Base-by-base conservation (phyloP, 1,140 invertebrate species). In the Stegodyphus mimosarum region DNA sequence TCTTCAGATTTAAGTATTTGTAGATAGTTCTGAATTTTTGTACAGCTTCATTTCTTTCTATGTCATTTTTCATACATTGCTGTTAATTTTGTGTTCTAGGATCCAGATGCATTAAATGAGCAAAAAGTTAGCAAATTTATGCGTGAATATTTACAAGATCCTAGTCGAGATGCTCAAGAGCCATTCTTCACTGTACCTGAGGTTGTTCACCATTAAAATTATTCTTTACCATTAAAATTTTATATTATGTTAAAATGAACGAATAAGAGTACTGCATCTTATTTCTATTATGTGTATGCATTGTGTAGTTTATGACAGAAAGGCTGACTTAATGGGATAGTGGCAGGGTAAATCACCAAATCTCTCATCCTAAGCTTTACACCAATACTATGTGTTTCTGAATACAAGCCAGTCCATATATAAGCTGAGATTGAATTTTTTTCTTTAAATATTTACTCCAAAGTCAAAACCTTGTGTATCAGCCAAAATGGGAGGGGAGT, bases 141-240 rank as follows among this genome's bases (percentile, higher is more conserved):
- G 86, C 33, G 87, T 15, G 75, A 89, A 17, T 88, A 87, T 83
- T 81, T 89, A 64, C 80, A 85, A 74, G 88, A 87, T 64, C 80
- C 87, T 13, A 33, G 52, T 49, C 53, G 87, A 15, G 80, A 88
- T 84, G 80, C 66, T 17, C 70, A 87, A 55, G 89, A 88, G 70
- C 86, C 89, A 7, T 91, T 89, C 88, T 91, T 91, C 81, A 89
- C 89, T 64, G 88, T 90, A 55, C 83, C 88, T 53, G 91, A 92
- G 90, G 90, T 91, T 85, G 83, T 85, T 60, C 11, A 69, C 18
- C 81, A 79, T 74, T 87, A 77, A 81, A 72, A 55, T 87, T 87
- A 86, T 70, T 4, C 6, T 50, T 49, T 72, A 11, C 5, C 9
- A 13, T 69, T 69, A 17, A 9, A 1, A 69, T 69, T 69, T 17